These are phyloP conservation scores for Hylaeus anthracinus DNA, from an alignment of 1,140 invertebrate genomes.

Conservation along the genomic window DNA sequence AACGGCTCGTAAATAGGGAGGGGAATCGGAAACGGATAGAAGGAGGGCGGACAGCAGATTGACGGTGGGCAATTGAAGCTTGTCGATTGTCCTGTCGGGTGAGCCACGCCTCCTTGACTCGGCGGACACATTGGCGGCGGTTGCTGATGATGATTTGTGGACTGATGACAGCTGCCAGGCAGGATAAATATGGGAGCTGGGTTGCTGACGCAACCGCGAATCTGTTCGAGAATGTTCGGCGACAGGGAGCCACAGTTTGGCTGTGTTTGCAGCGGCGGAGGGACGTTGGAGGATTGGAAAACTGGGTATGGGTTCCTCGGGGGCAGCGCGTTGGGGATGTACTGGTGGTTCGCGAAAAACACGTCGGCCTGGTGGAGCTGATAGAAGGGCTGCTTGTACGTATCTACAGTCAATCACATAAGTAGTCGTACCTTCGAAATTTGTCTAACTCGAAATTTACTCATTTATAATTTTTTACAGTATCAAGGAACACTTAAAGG, in stretches of 20 bases:
- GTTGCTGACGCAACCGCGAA: constrained; percentile 59
- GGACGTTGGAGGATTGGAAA: neutral
- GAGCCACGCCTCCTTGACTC: constrained; percentile 7
- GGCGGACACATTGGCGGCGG: constrained; percentile 7
- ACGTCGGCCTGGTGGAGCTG: constrained; percentile 41
- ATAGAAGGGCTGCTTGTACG: constrained; percentile 21
- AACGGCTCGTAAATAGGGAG: constrained; percentile 45
- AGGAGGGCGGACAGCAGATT: constrained; percentile 50
- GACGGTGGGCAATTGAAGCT: constrained; percentile 35
- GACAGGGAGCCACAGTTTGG: constrained; percentile 47
- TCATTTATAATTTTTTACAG: too few species aligned
- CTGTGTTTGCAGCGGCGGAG: constrained; percentile 3
- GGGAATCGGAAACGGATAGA: constrained; percentile 59
- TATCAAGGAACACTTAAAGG: too few species aligned
- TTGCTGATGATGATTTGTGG: constrained; percentile 35
- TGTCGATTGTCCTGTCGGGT: constrained; percentile 22
- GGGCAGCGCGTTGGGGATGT: neutral
- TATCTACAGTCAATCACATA: neutral
- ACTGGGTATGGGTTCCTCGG: constrained; percentile 5
- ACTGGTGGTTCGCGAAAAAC: constrained; percentile 35
- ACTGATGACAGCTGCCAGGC: constrained; percentile 62
- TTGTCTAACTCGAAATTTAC: too few species aligned
- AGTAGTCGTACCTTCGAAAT: too few species aligned
- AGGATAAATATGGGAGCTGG: constrained; percentile 74
- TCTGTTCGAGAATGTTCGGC: constrained; percentile 68